Base-by-base conservation (phyloP, 2,113 vertebrate genomes). In the Thalassoma bifasciatum region DNA sequence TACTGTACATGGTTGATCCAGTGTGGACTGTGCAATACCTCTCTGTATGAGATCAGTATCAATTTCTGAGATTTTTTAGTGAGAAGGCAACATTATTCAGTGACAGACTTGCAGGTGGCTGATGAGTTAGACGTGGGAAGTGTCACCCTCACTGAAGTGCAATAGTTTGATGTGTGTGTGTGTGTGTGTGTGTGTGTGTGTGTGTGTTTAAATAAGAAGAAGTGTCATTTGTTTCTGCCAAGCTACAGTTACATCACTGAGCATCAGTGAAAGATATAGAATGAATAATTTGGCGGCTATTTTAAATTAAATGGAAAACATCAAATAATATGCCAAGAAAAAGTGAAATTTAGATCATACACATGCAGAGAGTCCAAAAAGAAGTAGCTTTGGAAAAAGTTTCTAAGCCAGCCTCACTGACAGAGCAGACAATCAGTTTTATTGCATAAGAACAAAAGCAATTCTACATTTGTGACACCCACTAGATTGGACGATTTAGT, bases 41-140 rank as follows among this genome's bases (percentile, higher is more conserved):
- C 14, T 53, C 49, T 53, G 37, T 30, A 52, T 51, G 53, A 11
- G 10, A 6, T 49, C 59, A 30, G 56, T 8, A 44, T 24, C 36
- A 46, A 36, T 61, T 1, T 60, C 38, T 23, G 57, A 51, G 24
- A 23, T 46, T 65, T 30, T 56, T 59, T 64, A 19, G 13, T 37
- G 51, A 54, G 65, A 61, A 34, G 17, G 26, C 11, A 14, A 17
- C 38, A 56, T 68, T 46, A 81, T 23, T 81, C 78, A 54, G 26
- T 62, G 46, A 57, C 47, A 69, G 71, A 51, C 72, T 71, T 67
- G 1, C 52, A 71, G 52, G 19, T 21, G 66, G 53, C 58, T 59
- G 19, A 60, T 72, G n/a, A 61, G 19, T 36, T 53, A n/a, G 79
- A 72, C 50, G 66, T 71, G 66, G 21, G 36, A 66, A 66, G 24